These are phyloP conservation scores for Drosophila melanica DNA, from an alignment of 1,140 invertebrate species.

Conservation along the genomic window DNA sequence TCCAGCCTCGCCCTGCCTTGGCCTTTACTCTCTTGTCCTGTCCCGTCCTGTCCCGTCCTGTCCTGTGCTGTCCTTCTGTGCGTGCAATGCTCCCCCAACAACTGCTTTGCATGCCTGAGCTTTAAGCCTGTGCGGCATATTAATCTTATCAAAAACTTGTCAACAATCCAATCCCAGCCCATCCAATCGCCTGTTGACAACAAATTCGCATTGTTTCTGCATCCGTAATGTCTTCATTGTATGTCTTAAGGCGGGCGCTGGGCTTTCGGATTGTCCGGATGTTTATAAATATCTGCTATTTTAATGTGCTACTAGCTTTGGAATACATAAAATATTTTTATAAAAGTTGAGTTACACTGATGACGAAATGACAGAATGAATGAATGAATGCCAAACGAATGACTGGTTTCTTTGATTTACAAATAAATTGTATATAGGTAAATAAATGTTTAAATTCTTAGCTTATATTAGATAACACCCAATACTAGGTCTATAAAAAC, in stretches of 20 bases:
- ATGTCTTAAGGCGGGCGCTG: not conserved
- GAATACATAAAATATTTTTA: not conserved
- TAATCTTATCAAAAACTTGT: slow-evolving; percentile 82
- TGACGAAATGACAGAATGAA: not conserved
- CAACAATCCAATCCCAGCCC: slow-evolving; percentile 67
- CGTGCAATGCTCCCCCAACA: slow-evolving; percentile 68
- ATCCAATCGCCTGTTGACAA: slow-evolving; percentile 57
- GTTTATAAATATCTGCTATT: not conserved
- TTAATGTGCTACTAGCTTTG: not conserved
- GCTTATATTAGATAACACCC: too few species aligned
- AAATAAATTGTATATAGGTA: too few species aligned
- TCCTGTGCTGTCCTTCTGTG: slow-evolving; percentile 65
- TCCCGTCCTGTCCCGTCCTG: not conserved
- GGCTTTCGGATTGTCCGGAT: too few species aligned
- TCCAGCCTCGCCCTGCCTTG: not conserved
- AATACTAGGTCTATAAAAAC: not conserved
- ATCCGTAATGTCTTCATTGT: slow-evolving; percentile 54
- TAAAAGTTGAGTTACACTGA: not conserved
- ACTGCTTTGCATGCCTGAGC: slow-evolving; percentile 69
- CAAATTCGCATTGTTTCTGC: slow-evolving; percentile 69
- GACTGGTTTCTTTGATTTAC: too few species aligned
- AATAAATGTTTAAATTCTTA: too few species aligned
- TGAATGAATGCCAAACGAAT: too few species aligned
- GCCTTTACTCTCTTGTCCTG: not conserved
- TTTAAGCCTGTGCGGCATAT: slow-evolving; percentile 65